Evolutionary conservation across 2,113 vertebrate species (phyloP).

Genomic region (Sarotherodon lohbergeri): DNA sequence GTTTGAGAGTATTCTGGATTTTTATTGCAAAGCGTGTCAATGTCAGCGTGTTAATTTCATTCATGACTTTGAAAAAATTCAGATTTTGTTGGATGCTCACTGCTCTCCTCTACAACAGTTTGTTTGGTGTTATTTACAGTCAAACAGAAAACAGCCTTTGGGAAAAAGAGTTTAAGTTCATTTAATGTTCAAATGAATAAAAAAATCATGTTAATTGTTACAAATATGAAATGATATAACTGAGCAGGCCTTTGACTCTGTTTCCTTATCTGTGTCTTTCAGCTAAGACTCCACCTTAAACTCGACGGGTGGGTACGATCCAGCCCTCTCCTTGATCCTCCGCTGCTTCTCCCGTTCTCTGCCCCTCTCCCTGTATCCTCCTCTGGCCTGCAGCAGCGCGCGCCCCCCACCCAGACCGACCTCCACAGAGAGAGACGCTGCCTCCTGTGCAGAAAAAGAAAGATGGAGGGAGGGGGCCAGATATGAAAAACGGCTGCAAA

Average conservation of each 20-base stretch:
- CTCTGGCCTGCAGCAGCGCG: constrained; percentile 76
- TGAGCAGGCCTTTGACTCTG: not conserved
- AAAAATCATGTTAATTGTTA: too few relatives aligned
- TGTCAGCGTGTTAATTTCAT: not conserved
- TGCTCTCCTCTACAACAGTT: not conserved
- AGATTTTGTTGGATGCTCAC: not conserved
- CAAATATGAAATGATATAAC: not conserved
- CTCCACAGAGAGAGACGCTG: constrained; percentile 59
- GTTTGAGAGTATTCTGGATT: not conserved
- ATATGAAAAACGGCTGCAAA: not conserved
- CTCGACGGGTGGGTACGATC: constrained; percentile 63
- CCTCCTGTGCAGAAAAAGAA: constrained; percentile 61
- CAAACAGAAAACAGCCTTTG: not conserved
- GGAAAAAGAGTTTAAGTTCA: not conserved
- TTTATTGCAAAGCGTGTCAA: not conserved
- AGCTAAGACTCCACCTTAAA: constrained; percentile 55
- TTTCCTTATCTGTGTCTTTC: not conserved
- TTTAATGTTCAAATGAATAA: not conserved
- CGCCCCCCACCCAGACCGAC: constrained; percentile 65
- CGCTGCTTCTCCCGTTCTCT: constrained; percentile 37
- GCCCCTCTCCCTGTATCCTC: constrained; percentile 23
- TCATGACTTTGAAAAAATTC: not conserved
- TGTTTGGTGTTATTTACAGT: accelerated
- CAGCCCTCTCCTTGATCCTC: constrained; percentile 18
- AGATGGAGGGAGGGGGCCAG: not conserved